These are phyloP conservation scores for Lemur catta DNA, from an alignment of 2,797 vertebrate genomes.

Conservation along the genomic window DNA sequence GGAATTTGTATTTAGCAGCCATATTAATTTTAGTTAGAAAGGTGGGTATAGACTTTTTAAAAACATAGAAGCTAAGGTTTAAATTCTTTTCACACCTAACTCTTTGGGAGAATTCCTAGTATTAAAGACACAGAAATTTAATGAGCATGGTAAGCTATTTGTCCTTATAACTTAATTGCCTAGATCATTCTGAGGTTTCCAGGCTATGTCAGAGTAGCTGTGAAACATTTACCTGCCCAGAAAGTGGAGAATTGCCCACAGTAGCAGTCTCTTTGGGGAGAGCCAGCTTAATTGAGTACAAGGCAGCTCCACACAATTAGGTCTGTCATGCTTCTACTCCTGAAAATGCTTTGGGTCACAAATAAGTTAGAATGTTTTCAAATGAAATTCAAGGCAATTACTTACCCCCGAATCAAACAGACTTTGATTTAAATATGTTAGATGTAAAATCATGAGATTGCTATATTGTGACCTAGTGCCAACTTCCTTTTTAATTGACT, in stretches of 20 bases:
- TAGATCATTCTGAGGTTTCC: constrained; percentile 56
- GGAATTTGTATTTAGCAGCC: neutral
- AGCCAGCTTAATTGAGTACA: constrained; percentile 1
- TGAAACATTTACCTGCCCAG: constrained; percentile 36
- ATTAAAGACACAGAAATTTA: constrained; percentile 41
- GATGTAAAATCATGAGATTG: neutral
- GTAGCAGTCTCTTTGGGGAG: constrained; percentile 42
- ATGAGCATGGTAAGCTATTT: constrained; percentile 39
- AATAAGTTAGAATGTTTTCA: constrained; percentile 47
- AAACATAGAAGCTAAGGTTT: neutral
- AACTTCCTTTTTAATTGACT: neutral
- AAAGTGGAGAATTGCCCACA: constrained; percentile 5
- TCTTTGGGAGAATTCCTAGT: constrained; percentile 42
- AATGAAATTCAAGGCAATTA: constrained; percentile 13
- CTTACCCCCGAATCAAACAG: neutral
- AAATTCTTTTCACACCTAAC: neutral
- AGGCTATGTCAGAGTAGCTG: constrained; percentile 60
- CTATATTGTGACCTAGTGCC: neutral
- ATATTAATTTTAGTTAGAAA: neutral
- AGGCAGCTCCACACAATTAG: constrained; percentile 50
- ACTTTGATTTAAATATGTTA: neutral
- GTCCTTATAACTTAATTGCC: constrained; percentile 56
- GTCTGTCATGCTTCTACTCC: neutral
- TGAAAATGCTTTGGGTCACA: constrained; percentile 9
- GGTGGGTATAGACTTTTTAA: neutral